Evolutionary conservation across 2,797 vertebrate genomes (phyloP).

Genomic region (Bradypodion ventrale): DNA sequence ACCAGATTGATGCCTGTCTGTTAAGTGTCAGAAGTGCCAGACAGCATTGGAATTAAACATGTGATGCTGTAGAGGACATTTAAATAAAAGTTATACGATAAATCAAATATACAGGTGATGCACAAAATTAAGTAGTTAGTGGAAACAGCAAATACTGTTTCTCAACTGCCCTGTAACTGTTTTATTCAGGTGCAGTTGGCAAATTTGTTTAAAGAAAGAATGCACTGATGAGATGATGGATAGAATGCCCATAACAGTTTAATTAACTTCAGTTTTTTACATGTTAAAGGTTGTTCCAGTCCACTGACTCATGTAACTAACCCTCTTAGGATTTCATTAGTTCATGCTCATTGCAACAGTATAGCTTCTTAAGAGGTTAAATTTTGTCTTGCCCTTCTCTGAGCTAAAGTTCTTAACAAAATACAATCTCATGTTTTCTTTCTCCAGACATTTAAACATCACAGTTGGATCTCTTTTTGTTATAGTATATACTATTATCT

Average conservation of each 20-base stretch:
- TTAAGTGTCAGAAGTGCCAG: slow-evolving; percentile 58
- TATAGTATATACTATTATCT: slow-evolving; percentile 30
- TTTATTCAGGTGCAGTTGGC: slow-evolving; percentile 69
- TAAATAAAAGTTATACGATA: slow-evolving; percentile 68
- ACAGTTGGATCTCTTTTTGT: slow-evolving; percentile 38
- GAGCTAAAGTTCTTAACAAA: slow-evolving; percentile 57
- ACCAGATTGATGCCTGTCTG: slow-evolving; percentile 66
- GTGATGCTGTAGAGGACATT: slow-evolving; percentile 50
- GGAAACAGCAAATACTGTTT: slow-evolving; percentile 71
- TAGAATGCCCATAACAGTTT: slow-evolving; percentile 70
- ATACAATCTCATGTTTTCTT: slow-evolving; percentile 51
- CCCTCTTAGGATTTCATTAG: slow-evolving; percentile 72
- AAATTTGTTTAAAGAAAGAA: slow-evolving; percentile 69
- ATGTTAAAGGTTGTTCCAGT: slow-evolving; percentile 76
- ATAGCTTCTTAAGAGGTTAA: slow-evolving; percentile 45
- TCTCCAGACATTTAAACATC: slow-evolving; percentile 57
- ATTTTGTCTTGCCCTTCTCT: slow-evolving; percentile 45
- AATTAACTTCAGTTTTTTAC: slow-evolving; percentile 77
- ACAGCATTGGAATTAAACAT: slow-evolving; percentile 68
- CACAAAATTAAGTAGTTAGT: slow-evolving; percentile 74
- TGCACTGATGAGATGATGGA: slow-evolving; percentile 66
- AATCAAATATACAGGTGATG: slow-evolving; percentile 77
- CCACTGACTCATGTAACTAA: slow-evolving; percentile 76
- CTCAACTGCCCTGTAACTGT: slow-evolving; percentile 65
- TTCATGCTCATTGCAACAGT: slow-evolving; percentile 50